Evolutionary conservation across 2,888 invertebrate species (phyloP), one percentile per base, ranked within the genome.

Genomic region (Idaea dimidiata): DNA sequence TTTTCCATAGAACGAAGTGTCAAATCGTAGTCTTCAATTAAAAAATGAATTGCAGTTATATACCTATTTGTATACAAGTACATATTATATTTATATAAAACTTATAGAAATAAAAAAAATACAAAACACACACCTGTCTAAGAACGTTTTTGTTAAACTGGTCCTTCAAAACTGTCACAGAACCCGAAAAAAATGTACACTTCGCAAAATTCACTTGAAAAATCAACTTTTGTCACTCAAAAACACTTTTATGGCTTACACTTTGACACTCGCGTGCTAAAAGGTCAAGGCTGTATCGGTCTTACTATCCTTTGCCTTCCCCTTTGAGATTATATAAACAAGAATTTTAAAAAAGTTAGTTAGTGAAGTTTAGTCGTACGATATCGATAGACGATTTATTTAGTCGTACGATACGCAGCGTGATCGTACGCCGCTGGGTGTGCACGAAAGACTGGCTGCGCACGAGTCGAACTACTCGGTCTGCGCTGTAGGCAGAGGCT

Each of bases 401-500:
- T 60, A 74, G 77, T 78, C 73, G 69, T 73, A 74, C 65, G 63
- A 72, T 72, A 77, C 80, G 83, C 73, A 71, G 81, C 82, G 78
- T 78, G 77, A 72, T 74, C 81, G 77, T 76, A 78, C 86, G 76
- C 87, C 80, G 83, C 77, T 81, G 83, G 80, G 77, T 77, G 85
- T 80, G 77, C 88, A 84, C 89, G 87, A 85, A 79, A 83, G 87
- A 91, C 91, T 91, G 90, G 80, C 75, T 78, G 80, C 89, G 87
- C 89, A 81, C 78, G 89, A 91, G 91, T 90, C 87, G 68, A 81
- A 82, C 80, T 65, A 76, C 80, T 67, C 80, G 77, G 79, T 77
- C 81, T 77, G 78, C 74, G 80, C 77, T 78, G 72, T 78, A 66
- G 65, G 55, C 82, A 83, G 87, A 75, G 62, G 70, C 69, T 6